Evolutionary conservation across 2,797 vertebrate genomes (phyloP).

Genomic region (Urocyon cinereoargenteus): DNA sequence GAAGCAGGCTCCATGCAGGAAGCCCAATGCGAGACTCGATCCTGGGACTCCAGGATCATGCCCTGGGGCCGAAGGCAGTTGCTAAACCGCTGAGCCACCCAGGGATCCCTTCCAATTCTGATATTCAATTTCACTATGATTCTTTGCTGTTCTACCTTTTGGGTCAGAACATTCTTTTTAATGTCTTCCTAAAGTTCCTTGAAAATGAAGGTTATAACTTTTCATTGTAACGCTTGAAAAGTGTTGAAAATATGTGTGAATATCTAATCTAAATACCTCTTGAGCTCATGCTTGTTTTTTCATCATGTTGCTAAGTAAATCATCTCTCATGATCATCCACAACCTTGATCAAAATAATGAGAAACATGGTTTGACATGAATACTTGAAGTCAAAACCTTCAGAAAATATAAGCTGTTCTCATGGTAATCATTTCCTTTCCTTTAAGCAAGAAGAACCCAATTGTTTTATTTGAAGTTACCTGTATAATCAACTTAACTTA

Average conservation of each 20-base stretch:
- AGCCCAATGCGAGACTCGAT: too few species aligned
- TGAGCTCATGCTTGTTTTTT: not conserved
- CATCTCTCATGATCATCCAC: not conserved
- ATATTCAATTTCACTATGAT: not conserved
- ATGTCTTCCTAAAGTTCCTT: not conserved
- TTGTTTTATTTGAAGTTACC: not conserved
- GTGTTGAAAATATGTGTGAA: not conserved
- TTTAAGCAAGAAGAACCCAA: not conserved
- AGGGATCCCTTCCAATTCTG: not conserved
- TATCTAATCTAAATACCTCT: conserved; percentile 18
- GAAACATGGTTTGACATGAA: not conserved
- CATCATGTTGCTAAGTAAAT: not conserved
- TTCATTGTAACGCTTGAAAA: not conserved
- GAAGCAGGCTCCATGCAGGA: too few species aligned
- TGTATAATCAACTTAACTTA: not conserved
- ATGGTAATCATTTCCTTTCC: not conserved
- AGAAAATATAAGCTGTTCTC: not conserved
- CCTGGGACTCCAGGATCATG: too few species aligned
- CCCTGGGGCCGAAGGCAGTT: too few species aligned
- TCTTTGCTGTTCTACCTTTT: not conserved
- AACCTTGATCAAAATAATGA: conserved; percentile 6
- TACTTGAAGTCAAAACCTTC: conserved; percentile 26
- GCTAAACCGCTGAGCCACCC: too few species aligned
- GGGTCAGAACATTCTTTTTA: not conserved
- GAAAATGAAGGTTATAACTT: not conserved